Conservation (phyloP, 1,140 invertebrate species). For the Drosophila nikananu region DNA sequence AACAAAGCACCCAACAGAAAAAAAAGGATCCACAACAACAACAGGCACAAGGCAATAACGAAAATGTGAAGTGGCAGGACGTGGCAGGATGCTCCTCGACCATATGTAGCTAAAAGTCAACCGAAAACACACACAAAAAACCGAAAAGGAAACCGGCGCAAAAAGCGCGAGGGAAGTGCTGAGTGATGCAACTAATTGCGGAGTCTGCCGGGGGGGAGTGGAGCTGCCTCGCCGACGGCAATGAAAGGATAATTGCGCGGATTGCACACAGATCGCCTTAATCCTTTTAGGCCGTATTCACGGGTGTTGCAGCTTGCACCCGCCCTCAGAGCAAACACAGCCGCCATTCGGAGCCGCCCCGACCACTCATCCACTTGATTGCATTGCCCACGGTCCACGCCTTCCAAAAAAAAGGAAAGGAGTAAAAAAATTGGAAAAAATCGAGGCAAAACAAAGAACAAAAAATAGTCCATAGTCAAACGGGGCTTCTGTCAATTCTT, state of each 20-base stretch:
- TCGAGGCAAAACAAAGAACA: conserved; percentile 25
- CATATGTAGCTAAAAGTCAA: conserved; percentile 79
- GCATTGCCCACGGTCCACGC: conserved; percentile 54
- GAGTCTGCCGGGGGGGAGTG: conserved; percentile 35
- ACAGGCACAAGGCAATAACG: conserved; percentile 39
- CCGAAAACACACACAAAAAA: conserved; percentile 52
- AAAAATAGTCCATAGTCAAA: conserved; percentile 45
- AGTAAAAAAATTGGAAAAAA: not conserved
- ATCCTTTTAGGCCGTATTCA: conserved; percentile 74
- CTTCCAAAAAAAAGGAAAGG: conserved; percentile 7
- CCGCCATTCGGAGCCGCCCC: conserved; percentile 4
- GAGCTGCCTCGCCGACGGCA: conserved; percentile 43
- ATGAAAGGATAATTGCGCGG: conserved; percentile 83
- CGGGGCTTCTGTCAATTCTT: conserved; percentile 53
- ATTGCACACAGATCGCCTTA: conserved; percentile 83
- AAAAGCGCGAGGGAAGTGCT: conserved; percentile 62
- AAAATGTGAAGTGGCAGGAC: conserved; percentile 50
- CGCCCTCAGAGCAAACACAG: conserved; percentile 47
- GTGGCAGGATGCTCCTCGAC: conserved; percentile 28
- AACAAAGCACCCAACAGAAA: conserved; percentile 58
- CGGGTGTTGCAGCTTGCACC: conserved; percentile 52
- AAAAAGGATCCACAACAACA: conserved; percentile 13
- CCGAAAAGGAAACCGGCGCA: conserved; percentile 6
- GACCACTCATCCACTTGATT: conserved; percentile 77
- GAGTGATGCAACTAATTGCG: conserved; percentile 84